Evolutionary conservation across 2,797 vertebrate genomes (phyloP).

Genomic region (Graptemys geographica): DNA sequence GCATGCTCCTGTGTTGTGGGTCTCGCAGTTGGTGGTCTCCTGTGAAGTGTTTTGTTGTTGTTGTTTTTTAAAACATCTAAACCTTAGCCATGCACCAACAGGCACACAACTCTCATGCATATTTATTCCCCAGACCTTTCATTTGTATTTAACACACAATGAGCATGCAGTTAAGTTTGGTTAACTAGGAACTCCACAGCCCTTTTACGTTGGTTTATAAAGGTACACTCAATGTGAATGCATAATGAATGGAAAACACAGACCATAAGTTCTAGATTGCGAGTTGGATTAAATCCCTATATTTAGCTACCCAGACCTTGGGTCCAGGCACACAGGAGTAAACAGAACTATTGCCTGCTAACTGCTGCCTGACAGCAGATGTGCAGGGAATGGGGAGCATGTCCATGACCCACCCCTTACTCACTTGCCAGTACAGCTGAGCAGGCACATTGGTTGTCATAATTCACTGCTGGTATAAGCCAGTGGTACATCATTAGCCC

Average conservation of each 20-base stretch:
- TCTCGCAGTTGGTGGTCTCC: background rate
- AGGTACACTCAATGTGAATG: background rate
- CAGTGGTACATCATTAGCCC: background rate
- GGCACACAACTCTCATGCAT: background rate
- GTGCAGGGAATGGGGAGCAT: background rate
- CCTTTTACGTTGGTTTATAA: background rate
- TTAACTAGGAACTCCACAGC: background rate
- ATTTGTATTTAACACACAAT: background rate
- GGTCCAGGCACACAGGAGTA: background rate
- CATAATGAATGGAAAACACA: background rate
- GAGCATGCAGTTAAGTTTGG: background rate
- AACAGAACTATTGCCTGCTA: background rate
- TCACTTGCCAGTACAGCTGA: background rate
- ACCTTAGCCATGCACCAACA: background rate
- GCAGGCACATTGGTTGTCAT: background rate
- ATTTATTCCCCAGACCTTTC: background rate
- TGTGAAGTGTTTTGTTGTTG: background rate
- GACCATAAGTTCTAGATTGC: background rate
- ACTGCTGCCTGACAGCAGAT: background rate
- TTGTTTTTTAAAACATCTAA: background rate
- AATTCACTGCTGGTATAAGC: background rate
- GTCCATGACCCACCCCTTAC: background rate
- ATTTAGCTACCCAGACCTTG: background rate
- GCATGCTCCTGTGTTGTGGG: background rate
- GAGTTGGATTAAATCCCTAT: background rate